Evolutionary conservation across 1,140 invertebrate genomes (phyloP).

Genomic region (Drosophila melanogaster): Release_6_plus_ISO1_MT NT_033777.3:5293501-5294000

Average conservation of each 20-base stretch:
- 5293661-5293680: slow-evolving; percentile 85
- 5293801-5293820: slow-evolving; percentile 5
- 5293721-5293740: slow-evolving; percentile 93
- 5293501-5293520: slow-evolving; percentile 30
- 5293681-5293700: slow-evolving; percentile 88
- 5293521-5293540: slow-evolving; percentile 43
- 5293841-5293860: slow-evolving; percentile 17
- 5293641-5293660: slow-evolving; percentile 84
- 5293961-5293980: slow-evolving; percentile 23
- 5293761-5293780: slow-evolving; percentile 84
- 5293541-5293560: slow-evolving; percentile 46
- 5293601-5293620: slow-evolving; percentile 33
- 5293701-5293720: slow-evolving; percentile 94
- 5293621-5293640: slow-evolving; percentile 83
- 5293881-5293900: slow-evolving; percentile 44
- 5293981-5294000: slow-evolving; percentile 74
- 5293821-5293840: slow-evolving; percentile 38
- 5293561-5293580: slow-evolving; percentile 45
- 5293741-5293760: slow-evolving; percentile 95
- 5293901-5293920: slow-evolving; percentile 79
- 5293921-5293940: slow-evolving; percentile 80
- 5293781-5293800: slow-evolving; percentile 8
- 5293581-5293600: slow-evolving; percentile 22
- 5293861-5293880: slow-evolving; percentile 7
- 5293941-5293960: slow-evolving; percentile 47